Conservation (phyloP, 2,113 vertebrate species). For the Dolichotis patagonum region DNA sequence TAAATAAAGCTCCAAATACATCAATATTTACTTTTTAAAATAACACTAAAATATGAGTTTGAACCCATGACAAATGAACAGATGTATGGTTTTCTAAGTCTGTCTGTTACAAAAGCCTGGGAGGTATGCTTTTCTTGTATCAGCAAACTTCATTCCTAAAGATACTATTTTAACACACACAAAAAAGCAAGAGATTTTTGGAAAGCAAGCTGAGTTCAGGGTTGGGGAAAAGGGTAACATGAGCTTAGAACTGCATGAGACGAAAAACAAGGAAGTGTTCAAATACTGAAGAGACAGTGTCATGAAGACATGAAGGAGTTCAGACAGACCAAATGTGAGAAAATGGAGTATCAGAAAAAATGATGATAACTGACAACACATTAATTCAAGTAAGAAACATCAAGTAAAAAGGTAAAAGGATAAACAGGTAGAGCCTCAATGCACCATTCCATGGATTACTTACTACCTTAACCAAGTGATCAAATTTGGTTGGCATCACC, state of each 20-base stretch:
- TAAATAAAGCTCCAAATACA: slow-evolving; percentile 1
- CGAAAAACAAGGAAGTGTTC: neutral
- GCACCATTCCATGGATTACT: neutral
- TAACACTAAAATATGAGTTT: slow-evolving; percentile 35
- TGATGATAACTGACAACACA: neutral
- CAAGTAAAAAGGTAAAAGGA: neutral
- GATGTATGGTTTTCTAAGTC: neutral
- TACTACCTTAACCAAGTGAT: neutral
- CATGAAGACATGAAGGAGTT: neutral
- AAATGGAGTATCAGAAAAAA: slow-evolving; percentile 13
- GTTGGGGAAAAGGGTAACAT: neutral
- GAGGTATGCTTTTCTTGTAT: neutral
- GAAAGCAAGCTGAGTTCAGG: neutral
- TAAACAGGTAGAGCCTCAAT: neutral
- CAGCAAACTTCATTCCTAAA: slow-evolving; percentile 45
- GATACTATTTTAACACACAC: neutral
- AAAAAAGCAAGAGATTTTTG: neutral
- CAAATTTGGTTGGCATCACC: neutral
- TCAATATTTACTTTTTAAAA: slow-evolving; percentile 31
- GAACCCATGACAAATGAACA: neutral
- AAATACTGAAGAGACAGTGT: neutral
- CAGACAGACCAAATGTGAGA: neutral
- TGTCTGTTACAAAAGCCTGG: neutral
- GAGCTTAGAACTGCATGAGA: neutral
- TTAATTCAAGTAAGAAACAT: neutral